These are phyloP conservation scores for Bellardia bayeri DNA, from an alignment of 2,888 invertebrate species.

Conservation along the genomic window DNA sequence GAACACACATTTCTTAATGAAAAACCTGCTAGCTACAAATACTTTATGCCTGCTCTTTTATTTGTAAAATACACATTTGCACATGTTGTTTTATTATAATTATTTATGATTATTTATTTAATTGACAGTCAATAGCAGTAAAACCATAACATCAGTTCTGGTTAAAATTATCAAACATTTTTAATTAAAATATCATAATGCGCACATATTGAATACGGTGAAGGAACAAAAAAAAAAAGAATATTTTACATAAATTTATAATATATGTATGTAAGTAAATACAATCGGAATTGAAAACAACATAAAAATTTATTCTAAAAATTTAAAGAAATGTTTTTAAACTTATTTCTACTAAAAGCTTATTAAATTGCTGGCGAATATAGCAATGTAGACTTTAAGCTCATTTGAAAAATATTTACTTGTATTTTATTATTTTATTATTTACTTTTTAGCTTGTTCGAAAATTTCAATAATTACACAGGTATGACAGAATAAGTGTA, in stretches of 20 bases:
- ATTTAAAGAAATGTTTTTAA: not conserved
- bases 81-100: slow-evolving; percentile 24
- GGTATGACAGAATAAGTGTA: too few species aligned
- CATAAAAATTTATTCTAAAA: not conserved
- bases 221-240: not conserved
- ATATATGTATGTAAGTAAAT: too few species aligned
- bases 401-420: not conserved
- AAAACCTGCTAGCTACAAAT: too few species aligned
- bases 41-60: too few species aligned
- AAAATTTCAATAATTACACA: too few species aligned
- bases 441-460: too few species aligned
- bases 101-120: not conserved
- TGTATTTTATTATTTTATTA: too few species aligned
- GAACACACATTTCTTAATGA: too few species aligned
- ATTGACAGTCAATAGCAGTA: slow-evolving; percentile 43
- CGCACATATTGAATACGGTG: not conserved
- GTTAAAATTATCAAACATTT: not conserved
- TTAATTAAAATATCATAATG: slow-evolving; percentile 27
- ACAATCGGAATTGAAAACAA: not conserved
- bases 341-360: too few species aligned
- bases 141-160: slow-evolving; percentile 5
- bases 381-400: too few species aligned
- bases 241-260: not conserved
- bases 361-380: too few species aligned
- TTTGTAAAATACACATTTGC: slow-evolving; percentile 10